These are phyloP conservation scores for Hydrocynus forskahlii DNA, from an alignment of 2,797 vertebrate species.

Conservation along the genomic window DNA sequence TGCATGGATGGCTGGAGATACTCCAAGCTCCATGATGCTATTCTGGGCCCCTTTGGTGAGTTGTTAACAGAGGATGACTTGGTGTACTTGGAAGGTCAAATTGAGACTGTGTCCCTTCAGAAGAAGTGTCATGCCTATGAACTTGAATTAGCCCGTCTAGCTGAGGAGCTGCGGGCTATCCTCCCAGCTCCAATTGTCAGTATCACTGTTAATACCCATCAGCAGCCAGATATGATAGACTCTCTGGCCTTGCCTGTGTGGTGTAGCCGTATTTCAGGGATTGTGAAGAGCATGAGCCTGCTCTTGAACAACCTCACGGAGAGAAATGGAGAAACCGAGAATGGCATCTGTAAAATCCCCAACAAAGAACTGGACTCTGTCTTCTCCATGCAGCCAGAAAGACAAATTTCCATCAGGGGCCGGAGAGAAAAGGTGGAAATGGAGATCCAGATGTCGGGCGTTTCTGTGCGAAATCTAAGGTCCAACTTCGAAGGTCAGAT, in stretches of 20 bases:
- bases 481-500: slow-evolving; percentile 85
- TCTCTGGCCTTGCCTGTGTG: slow-evolving; percentile 81
- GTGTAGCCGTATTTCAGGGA: slow-evolving; percentile 87
- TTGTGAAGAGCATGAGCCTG: slow-evolving; percentile 89
- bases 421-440: slow-evolving; percentile 79
- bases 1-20: slow-evolving; percentile 83
- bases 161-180: slow-evolving; percentile 85
- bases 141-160: slow-evolving; percentile 84
- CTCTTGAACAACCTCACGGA: slow-evolving; percentile 84
- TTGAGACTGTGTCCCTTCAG: slow-evolving; percentile 85
- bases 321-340: slow-evolving; percentile 46
- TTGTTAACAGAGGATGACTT: slow-evolving; percentile 92
- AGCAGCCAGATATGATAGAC: slow-evolving; percentile 73
- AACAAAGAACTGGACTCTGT: slow-evolving; percentile 79
- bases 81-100: slow-evolving; percentile 88
- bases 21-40: slow-evolving; percentile 89
- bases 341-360: slow-evolving; percentile 78
- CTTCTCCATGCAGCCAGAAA: slow-evolving; percentile 76
- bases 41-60: slow-evolving; percentile 94
- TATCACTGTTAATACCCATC: slow-evolving; percentile 86
- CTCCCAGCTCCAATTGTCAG: slow-evolving; percentile 90
- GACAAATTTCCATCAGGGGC: slow-evolving; percentile 69
- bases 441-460: slow-evolving; percentile 90
- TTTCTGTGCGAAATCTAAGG: slow-evolving; percentile 88
- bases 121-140: slow-evolving; percentile 87